Evolutionary conservation across 2,888 invertebrate genomes (phyloP).

Genomic region (Drosophila mettleri): DNA sequence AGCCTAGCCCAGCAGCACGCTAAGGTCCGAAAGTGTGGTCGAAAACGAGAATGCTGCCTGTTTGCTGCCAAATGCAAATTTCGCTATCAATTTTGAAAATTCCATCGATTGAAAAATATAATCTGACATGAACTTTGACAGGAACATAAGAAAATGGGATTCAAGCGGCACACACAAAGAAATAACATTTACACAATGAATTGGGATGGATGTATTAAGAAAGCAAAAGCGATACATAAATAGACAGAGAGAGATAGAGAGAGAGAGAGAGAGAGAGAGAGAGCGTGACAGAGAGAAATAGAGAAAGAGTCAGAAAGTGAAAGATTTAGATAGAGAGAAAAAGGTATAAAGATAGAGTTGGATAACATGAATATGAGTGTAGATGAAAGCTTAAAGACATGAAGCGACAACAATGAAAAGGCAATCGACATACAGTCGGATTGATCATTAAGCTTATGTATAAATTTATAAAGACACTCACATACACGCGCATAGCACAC

Average conservation of each 20-base stretch:
- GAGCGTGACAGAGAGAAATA: background rate
- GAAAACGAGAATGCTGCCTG: background rate
- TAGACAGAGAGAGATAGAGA: background rate
- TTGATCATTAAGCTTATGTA: background rate
- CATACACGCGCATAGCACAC: background rate
- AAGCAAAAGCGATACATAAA: background rate
- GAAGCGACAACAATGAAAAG: slow-evolving; percentile 11
- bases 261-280: background rate
- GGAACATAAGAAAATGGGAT: slow-evolving; percentile 19
- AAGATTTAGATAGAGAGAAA: background rate
- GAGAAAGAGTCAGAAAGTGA: background rate
- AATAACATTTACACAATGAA: slow-evolving; percentile 25
- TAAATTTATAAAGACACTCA: background rate
- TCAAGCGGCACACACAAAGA: slow-evolving; percentile 21
- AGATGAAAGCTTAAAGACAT: slow-evolving; percentile 1
- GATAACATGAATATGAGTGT: background rate
- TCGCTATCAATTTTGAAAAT: slow-evolving; percentile 2
- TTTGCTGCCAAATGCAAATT: slow-evolving; percentile 5
- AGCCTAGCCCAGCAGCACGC: background rate
- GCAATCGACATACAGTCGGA: background rate
- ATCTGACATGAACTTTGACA: slow-evolving; percentile 11
- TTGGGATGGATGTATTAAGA: slow-evolving; percentile 2
- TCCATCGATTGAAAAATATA: background rate
- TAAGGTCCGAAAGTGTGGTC: background rate
- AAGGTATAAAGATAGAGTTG: background rate